Evolutionary conservation across 1,140 invertebrate species (phyloP), one percentile per base, ranked within the genome.

Genomic region (Diuraphis noxia): DNA sequence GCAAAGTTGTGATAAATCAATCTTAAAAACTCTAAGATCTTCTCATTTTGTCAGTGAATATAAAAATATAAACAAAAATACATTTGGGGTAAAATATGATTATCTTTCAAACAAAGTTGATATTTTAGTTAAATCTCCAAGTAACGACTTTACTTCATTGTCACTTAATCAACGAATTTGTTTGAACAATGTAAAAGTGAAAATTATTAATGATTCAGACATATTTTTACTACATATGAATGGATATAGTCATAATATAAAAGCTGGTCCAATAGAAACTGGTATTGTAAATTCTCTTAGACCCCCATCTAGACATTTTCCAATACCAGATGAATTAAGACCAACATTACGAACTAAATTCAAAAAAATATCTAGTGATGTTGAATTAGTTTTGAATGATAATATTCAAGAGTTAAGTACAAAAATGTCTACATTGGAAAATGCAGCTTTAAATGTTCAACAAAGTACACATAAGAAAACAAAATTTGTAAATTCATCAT

Each of bases 211-310:
- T 25, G 8, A 36, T 36, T 46, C 19, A 40, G 5, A 36, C 3
- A 30, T 90, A 25, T 90, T 90, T 79, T 79, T 9, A 46, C 36
- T 90, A n/a, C 21, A 46, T 36, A 17, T 79, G 5, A 90, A 90
- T 2, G 88, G 88, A 41, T 38, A 36, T 25, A 38, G 4, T 34
- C 10, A 46, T 30, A 90, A 90, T n/a, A 19, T 81, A 8, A 41
- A 46, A 46, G n/a, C 34, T 36, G 19, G 25, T 25, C 88, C 88
- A 46, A 49, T 81, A 43, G 40, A 90, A 77, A 90, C 72, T 23
- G 13, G 13, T 43, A 77, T 13, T 72, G n/a, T 79, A 30, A 89
- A 89, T 34, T 79, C 88, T 43, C 17, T 77, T 30, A 41, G 41
- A 89, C 88, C 41, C 13, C 40, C 87, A 17, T 13, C n/a, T 21